Evolutionary conservation across 2,113 vertebrate species (phyloP), one percentile per base, ranked within the genome.

Genomic region (Apteryx mantelli): DNA sequence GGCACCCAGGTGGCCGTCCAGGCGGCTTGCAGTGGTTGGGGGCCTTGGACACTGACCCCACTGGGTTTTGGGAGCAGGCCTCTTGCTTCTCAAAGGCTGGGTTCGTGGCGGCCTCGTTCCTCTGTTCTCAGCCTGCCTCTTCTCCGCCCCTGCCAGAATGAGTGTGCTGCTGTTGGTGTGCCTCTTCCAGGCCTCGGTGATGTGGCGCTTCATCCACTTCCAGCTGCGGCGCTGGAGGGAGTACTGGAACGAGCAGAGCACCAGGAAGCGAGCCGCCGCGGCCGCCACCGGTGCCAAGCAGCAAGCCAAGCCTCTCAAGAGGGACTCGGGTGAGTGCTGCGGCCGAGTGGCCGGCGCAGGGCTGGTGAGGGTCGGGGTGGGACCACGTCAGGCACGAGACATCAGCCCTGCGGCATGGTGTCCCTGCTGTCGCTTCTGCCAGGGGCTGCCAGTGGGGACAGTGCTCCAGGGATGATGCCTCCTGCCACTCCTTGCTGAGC

Each of bases 121-220:
- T 93, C 53, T 74, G 26, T 96, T 97, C 89, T 95, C 94, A 96
- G 89, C 82, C 75, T 95, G 46, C 82, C 86, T 95, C 95, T 97
- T 96, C 95, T 97, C 91, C 36, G 0, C 88, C 80, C 91, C 69
- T 92, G 34, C 74, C 98, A 99, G 99, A 98, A 98, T 99, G 98
- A 98, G 98, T 25, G 98, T 99, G 98, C 98, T 99, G 93, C 98
- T 99, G 87, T 96, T 99, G 98, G 98, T 99, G 82, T 99, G 99
- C 93, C 97, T 99, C 60, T 99, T 98, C 89, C 99, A 99, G 97
- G 99, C 99, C 65, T 99, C 99, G 98, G 98, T 99, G 82, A 99
- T 99, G 97, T 99, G 99, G 99, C 99, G 99, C 97, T 99, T 99
- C 97, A 99, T 99, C 98, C 99, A 99, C 95, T 99, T 99, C 97